Evolutionary conservation across 1,140 invertebrate species (phyloP).

Genomic region (Atopsyche davidsoni): DNA sequence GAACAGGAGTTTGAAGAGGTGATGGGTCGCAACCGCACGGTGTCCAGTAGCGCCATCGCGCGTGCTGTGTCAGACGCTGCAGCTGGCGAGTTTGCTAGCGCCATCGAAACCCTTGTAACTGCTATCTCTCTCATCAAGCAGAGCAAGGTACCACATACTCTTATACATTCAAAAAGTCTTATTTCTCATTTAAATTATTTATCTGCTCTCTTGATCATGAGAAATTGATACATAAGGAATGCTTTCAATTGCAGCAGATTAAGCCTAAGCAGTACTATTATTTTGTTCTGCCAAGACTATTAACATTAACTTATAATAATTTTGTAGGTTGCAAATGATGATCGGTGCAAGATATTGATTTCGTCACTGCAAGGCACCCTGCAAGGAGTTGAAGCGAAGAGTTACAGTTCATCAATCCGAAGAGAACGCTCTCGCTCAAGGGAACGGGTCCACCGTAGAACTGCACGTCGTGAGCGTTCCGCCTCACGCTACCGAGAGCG

Average conservation of each 20-base stretch:
- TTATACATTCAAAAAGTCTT: too few species aligned
- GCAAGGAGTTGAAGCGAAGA: constrained; percentile 94
- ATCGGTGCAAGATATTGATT: constrained; percentile 96
- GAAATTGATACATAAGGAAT: background rate
- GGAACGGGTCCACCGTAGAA: constrained; percentile 65
- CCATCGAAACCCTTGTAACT: constrained; percentile 96
- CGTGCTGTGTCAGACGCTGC: constrained; percentile 96
- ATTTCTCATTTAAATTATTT: too few species aligned
- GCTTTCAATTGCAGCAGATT: background rate
- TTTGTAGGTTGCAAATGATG: constrained; percentile 80
- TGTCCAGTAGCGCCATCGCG: constrained; percentile 94
- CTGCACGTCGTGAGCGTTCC: constrained; percentile 69
- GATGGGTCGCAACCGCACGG: constrained; percentile 93
- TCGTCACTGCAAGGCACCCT: constrained; percentile 95
- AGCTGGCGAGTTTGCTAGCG: constrained; percentile 92
- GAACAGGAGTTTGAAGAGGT: constrained; percentile 98
- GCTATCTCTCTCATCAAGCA: constrained; percentile 98
- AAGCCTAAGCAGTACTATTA: too few species aligned
- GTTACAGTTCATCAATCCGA: constrained; percentile 61
- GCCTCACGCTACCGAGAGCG: constrained; percentile 73
- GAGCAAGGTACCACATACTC: constrained; percentile 71
- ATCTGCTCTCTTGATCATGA: too few species aligned
- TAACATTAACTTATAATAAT: constrained; percentile 5
- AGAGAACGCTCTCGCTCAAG: constrained; percentile 67
- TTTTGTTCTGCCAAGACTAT: too few species aligned